phyloP scores from a whole-genome alignment of 1,140 invertebrate species.

The Bombus superbus region DNA sequence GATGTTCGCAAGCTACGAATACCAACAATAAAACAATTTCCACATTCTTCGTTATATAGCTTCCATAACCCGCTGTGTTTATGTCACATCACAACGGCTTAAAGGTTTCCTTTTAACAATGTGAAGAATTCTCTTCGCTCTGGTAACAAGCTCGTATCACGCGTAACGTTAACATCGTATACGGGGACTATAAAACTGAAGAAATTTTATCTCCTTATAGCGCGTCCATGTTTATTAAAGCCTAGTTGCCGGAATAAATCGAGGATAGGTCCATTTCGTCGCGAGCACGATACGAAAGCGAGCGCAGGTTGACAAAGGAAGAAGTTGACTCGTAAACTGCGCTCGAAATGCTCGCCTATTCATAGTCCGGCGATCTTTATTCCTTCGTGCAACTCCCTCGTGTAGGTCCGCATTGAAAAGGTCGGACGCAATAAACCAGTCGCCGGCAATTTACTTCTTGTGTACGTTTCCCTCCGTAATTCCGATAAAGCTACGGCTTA shows the following conservation, averaged over 20 bases:
- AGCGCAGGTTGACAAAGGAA: background rate
- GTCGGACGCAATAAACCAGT: constrained; percentile 29
- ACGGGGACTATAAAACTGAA: background rate
- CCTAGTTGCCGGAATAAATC: background rate
- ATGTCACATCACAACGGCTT: background rate
- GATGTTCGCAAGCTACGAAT: too few relatives aligned
- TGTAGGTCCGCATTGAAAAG: constrained; percentile 10
- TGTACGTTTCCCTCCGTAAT: background rate
- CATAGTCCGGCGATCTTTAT: constrained; percentile 14
- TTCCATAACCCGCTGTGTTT: background rate
- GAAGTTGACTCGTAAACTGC: constrained; percentile 3
- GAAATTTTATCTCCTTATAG: background rate
- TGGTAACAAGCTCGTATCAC: background rate
- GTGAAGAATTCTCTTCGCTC: background rate
- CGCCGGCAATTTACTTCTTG: constrained; percentile 47
- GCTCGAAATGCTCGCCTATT: constrained; percentile 19
- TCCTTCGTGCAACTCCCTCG: background rate
- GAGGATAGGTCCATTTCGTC: background rate
- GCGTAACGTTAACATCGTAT: background rate
- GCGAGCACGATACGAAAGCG: constrained; percentile 1
- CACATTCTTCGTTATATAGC: background rate
- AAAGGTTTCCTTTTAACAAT: background rate
- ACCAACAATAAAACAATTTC: background rate
- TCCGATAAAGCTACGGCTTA: constrained; percentile 35
- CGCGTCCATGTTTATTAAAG: too few relatives aligned